A percentile compares a stretch with the other conserved stretches of the same genome.
Evolutionary conservation across 1,140 invertebrate species (phyloP).

Genomic region (Penaeus vannamei): DNA sequence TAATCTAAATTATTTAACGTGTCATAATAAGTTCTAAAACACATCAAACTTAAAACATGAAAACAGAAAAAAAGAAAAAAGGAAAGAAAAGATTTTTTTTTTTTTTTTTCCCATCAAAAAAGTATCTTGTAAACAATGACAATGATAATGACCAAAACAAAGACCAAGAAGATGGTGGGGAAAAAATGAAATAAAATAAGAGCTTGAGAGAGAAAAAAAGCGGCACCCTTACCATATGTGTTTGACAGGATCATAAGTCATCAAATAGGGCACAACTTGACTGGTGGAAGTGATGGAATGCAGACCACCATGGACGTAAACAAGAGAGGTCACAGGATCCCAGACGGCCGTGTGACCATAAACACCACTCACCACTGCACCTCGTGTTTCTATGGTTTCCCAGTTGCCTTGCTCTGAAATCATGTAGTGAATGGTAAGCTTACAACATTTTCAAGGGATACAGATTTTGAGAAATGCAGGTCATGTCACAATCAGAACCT

Average conservation of each 20-base stretch:
- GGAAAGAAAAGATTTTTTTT: not conserved
- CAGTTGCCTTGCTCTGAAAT: constrained; percentile 75
- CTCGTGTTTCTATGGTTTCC: constrained; percentile 83
- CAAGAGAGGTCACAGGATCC: constrained; percentile 82
- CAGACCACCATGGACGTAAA: constrained; percentile 96
- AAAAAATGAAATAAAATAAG: not conserved
- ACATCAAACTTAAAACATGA: no score
- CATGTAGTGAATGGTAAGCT: not conserved
- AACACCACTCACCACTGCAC: constrained; percentile 90
- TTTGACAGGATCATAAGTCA: constrained; percentile 86
- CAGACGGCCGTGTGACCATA: constrained; percentile 91
- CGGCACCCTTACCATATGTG: constrained; percentile 79
- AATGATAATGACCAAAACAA: not conserved
- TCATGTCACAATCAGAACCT: no score
- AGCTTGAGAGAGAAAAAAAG: constrained; percentile 29
- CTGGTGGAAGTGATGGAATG: constrained; percentile 85
- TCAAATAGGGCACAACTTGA: constrained; percentile 82
- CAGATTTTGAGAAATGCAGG: no score
- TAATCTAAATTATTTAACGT: no score
- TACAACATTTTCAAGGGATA: not conserved
- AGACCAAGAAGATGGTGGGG: not conserved
- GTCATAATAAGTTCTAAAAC: no score
- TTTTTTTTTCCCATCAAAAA: not conserved
- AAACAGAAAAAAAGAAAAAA: no score
- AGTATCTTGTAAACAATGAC: not conserved